phyloP scores from a whole-genome alignment of 2,888 invertebrate genomes.

The Leistus spinibarbis region DNA sequence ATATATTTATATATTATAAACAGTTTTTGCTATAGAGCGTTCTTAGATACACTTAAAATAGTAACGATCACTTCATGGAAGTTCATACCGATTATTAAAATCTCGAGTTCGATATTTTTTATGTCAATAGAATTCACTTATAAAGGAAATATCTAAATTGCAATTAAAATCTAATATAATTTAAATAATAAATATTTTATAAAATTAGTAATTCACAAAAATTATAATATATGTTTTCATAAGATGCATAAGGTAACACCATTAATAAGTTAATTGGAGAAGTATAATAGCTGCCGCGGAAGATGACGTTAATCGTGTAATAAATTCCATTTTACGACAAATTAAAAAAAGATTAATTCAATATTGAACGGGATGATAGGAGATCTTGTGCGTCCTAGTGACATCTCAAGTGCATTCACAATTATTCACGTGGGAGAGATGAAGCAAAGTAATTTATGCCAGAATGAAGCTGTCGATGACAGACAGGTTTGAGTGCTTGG shows the following conservation, averaged over 20 bases:
- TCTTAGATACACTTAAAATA: too few relatives aligned
- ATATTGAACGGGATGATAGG: neutral
- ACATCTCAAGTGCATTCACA: conserved; percentile 18
- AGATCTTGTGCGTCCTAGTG: neutral
- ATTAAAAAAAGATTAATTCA: neutral
- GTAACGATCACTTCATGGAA: too few relatives aligned
- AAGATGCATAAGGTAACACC: neutral
- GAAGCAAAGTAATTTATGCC: conserved; percentile 33
- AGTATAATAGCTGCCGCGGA: neutral
- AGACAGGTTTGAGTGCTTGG: conserved; percentile 21
- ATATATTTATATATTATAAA: too few relatives aligned
- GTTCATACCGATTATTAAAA: too few relatives aligned
- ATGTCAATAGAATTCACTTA: too few relatives aligned
- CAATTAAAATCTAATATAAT: too few relatives aligned
- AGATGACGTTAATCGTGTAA: neutral
- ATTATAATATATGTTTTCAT: too few relatives aligned
- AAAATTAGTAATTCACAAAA: too few relatives aligned
- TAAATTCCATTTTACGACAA: conserved; percentile 2
- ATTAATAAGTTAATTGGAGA: neutral
- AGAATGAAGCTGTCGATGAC: conserved; percentile 36
- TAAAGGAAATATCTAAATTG: too few relatives aligned
- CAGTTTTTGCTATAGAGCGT: too few relatives aligned
- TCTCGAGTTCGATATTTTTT: too few relatives aligned
- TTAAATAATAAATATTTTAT: too few relatives aligned
- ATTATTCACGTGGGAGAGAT: conserved; percentile 33